These are phyloP conservation scores for Brachyopa scutellaris DNA, from an alignment of 2,888 invertebrate species.

Conservation along the genomic window DNA sequence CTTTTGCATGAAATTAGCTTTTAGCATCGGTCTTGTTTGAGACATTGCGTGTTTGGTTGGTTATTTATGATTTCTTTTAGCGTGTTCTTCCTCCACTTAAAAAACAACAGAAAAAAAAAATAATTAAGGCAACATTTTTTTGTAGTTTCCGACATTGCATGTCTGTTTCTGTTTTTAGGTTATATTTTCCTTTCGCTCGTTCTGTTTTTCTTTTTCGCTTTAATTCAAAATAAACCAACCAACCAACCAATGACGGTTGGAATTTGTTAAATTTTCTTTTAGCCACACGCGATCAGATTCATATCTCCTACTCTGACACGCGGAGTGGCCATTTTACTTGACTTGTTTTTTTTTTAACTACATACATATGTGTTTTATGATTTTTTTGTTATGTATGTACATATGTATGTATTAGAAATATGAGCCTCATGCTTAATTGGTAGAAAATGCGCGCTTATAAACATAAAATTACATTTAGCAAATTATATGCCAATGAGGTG, in stretches of 20 bases:
- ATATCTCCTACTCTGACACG: conserved; percentile 43
- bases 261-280: conserved; percentile 20
- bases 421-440: conserved; percentile 55
- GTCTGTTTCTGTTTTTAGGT: conserved; percentile 59
- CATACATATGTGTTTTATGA: conserved; percentile 46
- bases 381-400: conserved; percentile 3
- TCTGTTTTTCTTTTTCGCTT: conserved; percentile 13
- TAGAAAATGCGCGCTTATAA: conserved; percentile 55
- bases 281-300: conserved; percentile 62
- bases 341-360: neutral
- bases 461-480: conserved; percentile 41
- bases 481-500: conserved; percentile 9
- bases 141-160: conserved; percentile 65
- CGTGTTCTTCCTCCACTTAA: conserved; percentile 5
- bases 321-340: conserved; percentile 54
- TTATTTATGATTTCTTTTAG: conserved; percentile 66
- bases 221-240: conserved; percentile 40
- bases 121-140: conserved; percentile 55
- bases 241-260: conserved; percentile 33
- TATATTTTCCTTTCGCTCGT: conserved; percentile 3
- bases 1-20: conserved; percentile 69
- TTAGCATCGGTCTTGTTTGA: conserved; percentile 39
- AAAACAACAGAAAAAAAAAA: conserved; percentile 3
- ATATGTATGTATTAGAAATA: neutral
- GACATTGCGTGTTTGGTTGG: conserved; percentile 60